Evolutionary conservation across 2,797 vertebrate species (phyloP), one percentile per base, ranked within the genome.

Genomic region (Cyprinella venusta): DNA sequence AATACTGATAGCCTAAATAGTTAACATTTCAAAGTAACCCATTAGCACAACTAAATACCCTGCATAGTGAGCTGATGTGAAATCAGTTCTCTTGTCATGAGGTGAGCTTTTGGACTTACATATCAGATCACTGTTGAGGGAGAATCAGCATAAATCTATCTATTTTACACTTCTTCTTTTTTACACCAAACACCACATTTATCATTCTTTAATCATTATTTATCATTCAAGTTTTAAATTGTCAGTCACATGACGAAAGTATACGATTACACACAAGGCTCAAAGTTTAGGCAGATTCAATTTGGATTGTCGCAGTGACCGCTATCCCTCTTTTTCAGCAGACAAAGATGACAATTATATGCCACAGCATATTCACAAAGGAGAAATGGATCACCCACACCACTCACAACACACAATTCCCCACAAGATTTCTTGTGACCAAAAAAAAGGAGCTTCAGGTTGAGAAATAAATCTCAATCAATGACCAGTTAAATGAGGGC

Each of bases 281-380:
- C 86, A 91, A 90, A 91, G 90, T 91, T 91, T 89, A 88, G 89
- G 88, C 88, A 90, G 87, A 90, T 93, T 91, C 88, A 90, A 93
- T 92, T 92, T 91, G 87, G 89, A 91, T 91, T 84, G 84, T 45
- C 72, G 80, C 71, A 82, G 91, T 90, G 90, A 94, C 92, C 92
- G 92, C 92, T 94, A 93, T 89, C 93, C 94, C 92, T 93, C 92
- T 94, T 94, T 92, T 84, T 85, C 90, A 90, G 91, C 90, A 90
- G 92, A 92, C 93, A 91, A 92, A 89, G 70, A 80, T 86, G 84
- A 87, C 88, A 80, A 87, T 90, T 86, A 89, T 64, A 52, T 86
- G 86, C 81, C 90, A 93, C 91, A 93, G 92, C 93, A 94, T 94
- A 94, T 95, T 95, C 93, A 90, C 91, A 88, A 93, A 94, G 93